Conservation (phyloP, 2,113 vertebrate species). For the Triplophysa rosa region DNA sequence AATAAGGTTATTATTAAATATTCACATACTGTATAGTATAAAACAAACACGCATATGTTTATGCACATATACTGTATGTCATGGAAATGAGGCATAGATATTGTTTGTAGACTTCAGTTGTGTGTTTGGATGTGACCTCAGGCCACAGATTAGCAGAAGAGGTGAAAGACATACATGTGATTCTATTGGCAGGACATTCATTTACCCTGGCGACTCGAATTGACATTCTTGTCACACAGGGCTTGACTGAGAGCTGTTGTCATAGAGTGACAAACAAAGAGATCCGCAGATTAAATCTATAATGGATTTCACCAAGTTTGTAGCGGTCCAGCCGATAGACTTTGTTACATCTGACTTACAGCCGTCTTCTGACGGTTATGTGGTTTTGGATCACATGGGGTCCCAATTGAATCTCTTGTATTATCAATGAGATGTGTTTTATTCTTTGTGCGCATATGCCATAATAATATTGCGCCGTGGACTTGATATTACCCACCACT, state of each 20-base stretch:
- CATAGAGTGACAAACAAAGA: constrained; percentile 17
- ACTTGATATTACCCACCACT: too few relatives aligned
- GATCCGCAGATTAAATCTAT: constrained; percentile 18
- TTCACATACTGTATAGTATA: too few relatives aligned
- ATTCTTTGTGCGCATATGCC: background rate
- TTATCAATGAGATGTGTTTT: constrained; percentile 17
- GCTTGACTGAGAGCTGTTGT: background rate
- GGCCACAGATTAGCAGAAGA: background rate
- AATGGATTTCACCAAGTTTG: constrained; percentile 24
- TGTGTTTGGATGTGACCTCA: background rate
- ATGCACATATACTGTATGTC: background rate
- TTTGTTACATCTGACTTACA: background rate
- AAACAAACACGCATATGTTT: background rate
- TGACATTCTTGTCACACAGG: constrained; percentile 23
- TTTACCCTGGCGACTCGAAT: background rate
- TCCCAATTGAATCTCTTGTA: background rate
- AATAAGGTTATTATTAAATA: too few relatives aligned
- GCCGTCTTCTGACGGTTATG: background rate
- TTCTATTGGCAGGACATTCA: background rate
- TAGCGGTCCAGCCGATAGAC: background rate
- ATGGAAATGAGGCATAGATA: background rate
- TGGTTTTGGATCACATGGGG: background rate
- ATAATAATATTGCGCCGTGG: background rate
- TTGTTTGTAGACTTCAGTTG: background rate
- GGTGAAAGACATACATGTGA: background rate